Evolutionary conservation across 2,113 vertebrate species (phyloP).

Genomic region (Herpailurus yagouaroundi): DNA sequence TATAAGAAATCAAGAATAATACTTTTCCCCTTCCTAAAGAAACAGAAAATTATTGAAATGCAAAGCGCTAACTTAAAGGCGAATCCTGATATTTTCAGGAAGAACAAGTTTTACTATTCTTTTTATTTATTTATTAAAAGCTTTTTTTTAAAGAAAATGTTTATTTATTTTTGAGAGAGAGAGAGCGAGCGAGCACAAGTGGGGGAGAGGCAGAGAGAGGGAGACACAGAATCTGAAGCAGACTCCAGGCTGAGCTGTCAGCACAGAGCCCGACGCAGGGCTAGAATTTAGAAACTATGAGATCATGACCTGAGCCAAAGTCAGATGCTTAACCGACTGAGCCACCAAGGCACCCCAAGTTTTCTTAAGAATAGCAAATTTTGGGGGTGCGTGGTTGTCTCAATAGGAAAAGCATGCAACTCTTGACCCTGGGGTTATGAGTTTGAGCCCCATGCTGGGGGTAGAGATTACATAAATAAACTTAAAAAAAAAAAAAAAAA

Average conservation of each 20-base stretch:
- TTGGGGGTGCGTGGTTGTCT: not conserved
- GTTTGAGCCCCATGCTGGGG: not conserved
- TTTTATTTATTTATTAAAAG: not conserved
- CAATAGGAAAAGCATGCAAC: not conserved
- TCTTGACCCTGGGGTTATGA: not conserved
- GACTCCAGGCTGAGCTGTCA: no score
- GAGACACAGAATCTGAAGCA: no score
- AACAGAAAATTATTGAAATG: slow-evolving; percentile 42
- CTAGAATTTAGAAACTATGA: no score
- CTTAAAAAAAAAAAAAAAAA: not conserved
- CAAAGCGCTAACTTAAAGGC: slow-evolving; percentile 33
- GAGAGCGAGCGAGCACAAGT: no score
- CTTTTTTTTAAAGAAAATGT: no score
- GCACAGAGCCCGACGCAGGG: no score
- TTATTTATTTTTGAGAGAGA: no score
- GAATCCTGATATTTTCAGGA: not conserved
- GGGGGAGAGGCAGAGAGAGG: no score
- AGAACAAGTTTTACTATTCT: not conserved
- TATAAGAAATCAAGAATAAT: not conserved
- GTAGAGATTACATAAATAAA: not conserved
- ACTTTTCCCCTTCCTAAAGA: not conserved
- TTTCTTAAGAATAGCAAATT: not conserved
- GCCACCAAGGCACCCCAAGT: no score
- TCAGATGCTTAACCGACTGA: no score
- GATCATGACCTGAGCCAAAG: no score